phyloP scores from a whole-genome alignment of 2,797 vertebrate species.

The Lerista edwardsae region DNA sequence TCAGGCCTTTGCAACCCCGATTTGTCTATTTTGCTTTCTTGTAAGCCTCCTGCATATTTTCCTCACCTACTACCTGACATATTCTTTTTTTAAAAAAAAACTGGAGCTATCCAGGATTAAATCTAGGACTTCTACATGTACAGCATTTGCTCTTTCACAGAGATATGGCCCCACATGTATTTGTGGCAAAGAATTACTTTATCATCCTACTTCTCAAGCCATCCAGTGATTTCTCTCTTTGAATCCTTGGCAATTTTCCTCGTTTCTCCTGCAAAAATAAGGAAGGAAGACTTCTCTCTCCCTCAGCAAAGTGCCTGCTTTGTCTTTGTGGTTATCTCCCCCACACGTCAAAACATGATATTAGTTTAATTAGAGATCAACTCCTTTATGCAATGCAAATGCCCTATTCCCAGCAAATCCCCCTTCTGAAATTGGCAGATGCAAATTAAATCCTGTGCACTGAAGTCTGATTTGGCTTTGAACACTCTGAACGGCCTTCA shows the following conservation, averaged over 20 bases:
- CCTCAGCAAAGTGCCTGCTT: not conserved
- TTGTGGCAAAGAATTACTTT: not conserved
- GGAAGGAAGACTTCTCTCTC: not conserved
- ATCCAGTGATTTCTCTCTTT: not conserved
- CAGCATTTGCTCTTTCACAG: too few relatives aligned
- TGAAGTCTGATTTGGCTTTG: slow-evolving; percentile 68
- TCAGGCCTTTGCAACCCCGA: too few relatives aligned
- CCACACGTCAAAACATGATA: slow-evolving; percentile 53
- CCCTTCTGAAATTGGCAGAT: slow-evolving; percentile 67
- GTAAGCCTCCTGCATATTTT: too few relatives aligned
- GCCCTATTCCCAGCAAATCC: slow-evolving; percentile 64
- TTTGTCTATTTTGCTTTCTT: too few relatives aligned
- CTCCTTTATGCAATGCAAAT: slow-evolving; percentile 65
- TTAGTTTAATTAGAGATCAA: slow-evolving; percentile 68
- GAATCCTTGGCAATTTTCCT: not conserved
- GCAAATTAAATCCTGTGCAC: slow-evolving; percentile 70
- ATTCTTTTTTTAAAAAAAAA: too few relatives aligned
- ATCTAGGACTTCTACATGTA: too few relatives aligned
- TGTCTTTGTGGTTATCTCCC: slow-evolving; percentile 46
- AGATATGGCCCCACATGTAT: not conserved
- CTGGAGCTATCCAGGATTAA: too few relatives aligned
- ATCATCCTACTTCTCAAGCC: not conserved
- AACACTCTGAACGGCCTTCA: slow-evolving; percentile 63
- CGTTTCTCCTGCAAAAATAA: too few relatives aligned
- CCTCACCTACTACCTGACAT: too few relatives aligned